phyloP scores from a whole-genome alignment of 2,113 vertebrate species.

The Eretmochelys imbricata region DNA sequence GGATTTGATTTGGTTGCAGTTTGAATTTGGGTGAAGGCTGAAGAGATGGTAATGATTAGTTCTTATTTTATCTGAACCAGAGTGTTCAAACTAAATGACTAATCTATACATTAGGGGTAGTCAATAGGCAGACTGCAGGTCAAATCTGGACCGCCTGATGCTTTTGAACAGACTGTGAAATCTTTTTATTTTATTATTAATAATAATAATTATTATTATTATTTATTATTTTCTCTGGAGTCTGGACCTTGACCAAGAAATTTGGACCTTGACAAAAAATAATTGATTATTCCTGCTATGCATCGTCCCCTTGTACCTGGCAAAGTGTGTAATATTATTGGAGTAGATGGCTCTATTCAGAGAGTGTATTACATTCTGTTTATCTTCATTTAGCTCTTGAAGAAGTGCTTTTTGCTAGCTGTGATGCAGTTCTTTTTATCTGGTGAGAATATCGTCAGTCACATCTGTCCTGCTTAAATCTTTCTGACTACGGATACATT shows the following conservation, averaged over 20 bases:
- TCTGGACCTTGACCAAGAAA: too few species aligned
- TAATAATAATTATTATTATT: too few species aligned
- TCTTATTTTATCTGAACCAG: constrained; percentile 65
- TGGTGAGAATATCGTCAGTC: neutral
- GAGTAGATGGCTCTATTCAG: constrained; percentile 73
- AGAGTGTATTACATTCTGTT: constrained; percentile 68
- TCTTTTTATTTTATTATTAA: too few species aligned
- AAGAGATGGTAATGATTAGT: constrained; percentile 57
- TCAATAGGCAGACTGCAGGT: too few species aligned
- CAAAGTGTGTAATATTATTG: constrained; percentile 72
- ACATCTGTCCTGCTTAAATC: constrained; percentile 40
- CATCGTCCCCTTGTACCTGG: constrained; percentile 72
- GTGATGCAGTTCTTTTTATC: constrained; percentile 64
- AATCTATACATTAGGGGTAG: constrained; percentile 18
- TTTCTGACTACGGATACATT: accelerated
- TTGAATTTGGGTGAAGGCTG: neutral
- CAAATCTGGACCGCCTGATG: too few species aligned
- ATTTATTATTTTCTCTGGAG: too few species aligned
- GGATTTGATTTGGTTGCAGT: constrained; percentile 6
- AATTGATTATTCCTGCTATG: neutral
- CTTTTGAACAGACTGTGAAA: too few species aligned
- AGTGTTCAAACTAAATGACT: constrained; percentile 68
- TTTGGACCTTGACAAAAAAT: too few species aligned
- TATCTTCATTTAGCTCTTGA: constrained; percentile 77
- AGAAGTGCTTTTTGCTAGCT: constrained; percentile 74